Base-by-base conservation (phyloP, 1,140 invertebrate genomes). In the Drosophila repleta region DNA sequence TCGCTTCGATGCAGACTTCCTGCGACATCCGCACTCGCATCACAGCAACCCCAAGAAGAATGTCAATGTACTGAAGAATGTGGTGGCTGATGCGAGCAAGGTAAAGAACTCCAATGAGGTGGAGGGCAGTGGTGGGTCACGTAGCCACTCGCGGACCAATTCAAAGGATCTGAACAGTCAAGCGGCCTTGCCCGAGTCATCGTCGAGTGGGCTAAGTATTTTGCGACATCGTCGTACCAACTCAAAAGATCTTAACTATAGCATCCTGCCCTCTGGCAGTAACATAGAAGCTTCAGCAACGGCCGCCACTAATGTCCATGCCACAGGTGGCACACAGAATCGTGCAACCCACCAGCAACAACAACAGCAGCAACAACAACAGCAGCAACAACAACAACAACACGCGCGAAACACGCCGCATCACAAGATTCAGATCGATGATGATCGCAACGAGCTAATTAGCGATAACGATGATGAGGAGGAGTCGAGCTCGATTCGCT, bases 151-250 rank as follows among this genome's bases (percentile, higher is more conserved):
- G 6, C 91, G 93, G 39, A 94, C 93, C 32, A 92, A 93, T 82
- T 94, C 93, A 4, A 92, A 92, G 75, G 94, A 94, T 79, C 74
- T 93, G 53, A 93, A 51, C 55, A 63, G n/a, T 24, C 51, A 56
- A 21, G 39, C 26, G 4, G 48, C 52, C n/a, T 13, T 65, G 4
- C 1, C 37, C 2, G 48, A 60, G 11, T 60, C 41, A 29, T 35
- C 72, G 24, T 87, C 80, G 13, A 51, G 69, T 13, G 92, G 85
- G 26, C 79, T 92, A 41, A 93, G 92, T 62, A 93, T 93, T 52
- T 74, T 94, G 48, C 91, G 94, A 3, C 94, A 94, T 90, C 92
- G 94, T 3, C 91, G 94, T 65, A 94, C 93, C 18, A 92, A 93
- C 78, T 94, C 93, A 2, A 93, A 92, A 79, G 94, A 94, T 63